These are phyloP conservation scores for Apodemia hepburni DNA, from an alignment of 2,888 invertebrate species.

Conservation along the genomic window DNA sequence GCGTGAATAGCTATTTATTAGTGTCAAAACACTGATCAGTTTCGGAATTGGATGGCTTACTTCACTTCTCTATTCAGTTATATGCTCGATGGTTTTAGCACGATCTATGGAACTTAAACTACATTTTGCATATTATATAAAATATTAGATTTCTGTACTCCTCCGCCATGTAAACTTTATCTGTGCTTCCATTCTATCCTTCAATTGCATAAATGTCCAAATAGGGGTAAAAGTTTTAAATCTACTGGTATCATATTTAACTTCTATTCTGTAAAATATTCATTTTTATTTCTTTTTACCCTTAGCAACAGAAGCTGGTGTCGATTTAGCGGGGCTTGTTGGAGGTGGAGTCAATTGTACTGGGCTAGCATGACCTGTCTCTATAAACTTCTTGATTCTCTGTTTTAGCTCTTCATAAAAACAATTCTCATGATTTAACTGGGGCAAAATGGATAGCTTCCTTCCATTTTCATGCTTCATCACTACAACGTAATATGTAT, in stretches of 20 bases:
- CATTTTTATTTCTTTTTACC: neutral
- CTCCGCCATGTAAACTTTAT: too few relatives aligned
- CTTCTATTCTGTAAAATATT: neutral
- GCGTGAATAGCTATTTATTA: too few relatives aligned
- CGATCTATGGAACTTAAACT: too few relatives aligned
- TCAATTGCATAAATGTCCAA: neutral
- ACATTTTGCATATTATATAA: too few relatives aligned
- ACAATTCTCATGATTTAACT: slow-evolving; percentile 52
- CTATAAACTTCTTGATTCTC: slow-evolving; percentile 40
- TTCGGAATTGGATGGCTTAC: too few relatives aligned
- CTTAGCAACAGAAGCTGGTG: neutral
- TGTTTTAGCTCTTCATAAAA: slow-evolving; percentile 47
- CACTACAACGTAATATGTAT: slow-evolving; percentile 58
- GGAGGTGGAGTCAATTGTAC: neutral
- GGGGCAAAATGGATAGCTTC: slow-evolving; percentile 41
- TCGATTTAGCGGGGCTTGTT: neutral
- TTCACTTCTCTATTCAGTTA: too few relatives aligned
- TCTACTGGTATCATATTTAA: neutral
- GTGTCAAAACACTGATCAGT: too few relatives aligned
- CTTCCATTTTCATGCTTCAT: slow-evolving; percentile 40
- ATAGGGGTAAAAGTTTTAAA: too few relatives aligned
- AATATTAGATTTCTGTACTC: too few relatives aligned
- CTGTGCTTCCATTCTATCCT: too few relatives aligned
- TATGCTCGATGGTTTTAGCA: too few relatives aligned
- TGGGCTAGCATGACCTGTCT: slow-evolving; percentile 4